Conservation (phyloP, 2,113 vertebrate species). For the Myiozetetes cayanensis region DNA sequence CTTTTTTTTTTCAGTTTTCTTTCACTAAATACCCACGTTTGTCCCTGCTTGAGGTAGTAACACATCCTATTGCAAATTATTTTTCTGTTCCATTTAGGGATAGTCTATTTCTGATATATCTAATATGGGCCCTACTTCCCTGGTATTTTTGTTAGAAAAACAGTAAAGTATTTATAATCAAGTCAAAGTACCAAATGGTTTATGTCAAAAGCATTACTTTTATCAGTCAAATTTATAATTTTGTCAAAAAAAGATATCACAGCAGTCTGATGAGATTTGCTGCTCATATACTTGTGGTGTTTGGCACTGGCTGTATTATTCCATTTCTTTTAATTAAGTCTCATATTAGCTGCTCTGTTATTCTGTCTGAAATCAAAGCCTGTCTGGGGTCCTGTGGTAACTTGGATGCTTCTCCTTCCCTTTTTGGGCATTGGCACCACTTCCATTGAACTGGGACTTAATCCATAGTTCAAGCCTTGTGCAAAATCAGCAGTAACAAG, state of each 20-base stretch:
- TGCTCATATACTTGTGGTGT: not conserved
- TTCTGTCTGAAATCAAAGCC: slow-evolving; percentile 26
- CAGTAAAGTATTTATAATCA: not conserved
- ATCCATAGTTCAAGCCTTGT: not conserved
- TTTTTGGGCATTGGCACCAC: slow-evolving; percentile 16
- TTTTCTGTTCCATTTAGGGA: not conserved
- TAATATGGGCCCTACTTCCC: not conserved
- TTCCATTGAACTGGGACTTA: not conserved
- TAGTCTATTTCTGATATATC: not conserved
- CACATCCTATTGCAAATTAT: not conserved
- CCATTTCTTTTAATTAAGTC: not conserved
- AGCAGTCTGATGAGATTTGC: not conserved
- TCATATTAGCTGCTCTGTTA: not conserved
- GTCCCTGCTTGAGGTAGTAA: not conserved
- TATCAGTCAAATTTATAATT: not conserved
- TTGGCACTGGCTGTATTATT: slow-evolving; percentile 22
- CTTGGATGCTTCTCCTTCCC: not conserved
- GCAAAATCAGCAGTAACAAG: slow-evolving; percentile 2
- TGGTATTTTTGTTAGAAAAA: not conserved
- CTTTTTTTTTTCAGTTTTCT: not conserved
- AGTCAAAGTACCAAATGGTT: not conserved
- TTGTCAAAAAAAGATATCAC: not conserved
- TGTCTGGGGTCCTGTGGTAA: slow-evolving; percentile 16
- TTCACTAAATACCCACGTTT: not conserved
- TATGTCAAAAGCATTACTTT: not conserved